Percentiles rank a stretch among this genome's conserved stretches.
Evolutionary conservation across 2,888 invertebrate genomes (phyloP).

Genomic region (Hipparchia sbordonii): DNA sequence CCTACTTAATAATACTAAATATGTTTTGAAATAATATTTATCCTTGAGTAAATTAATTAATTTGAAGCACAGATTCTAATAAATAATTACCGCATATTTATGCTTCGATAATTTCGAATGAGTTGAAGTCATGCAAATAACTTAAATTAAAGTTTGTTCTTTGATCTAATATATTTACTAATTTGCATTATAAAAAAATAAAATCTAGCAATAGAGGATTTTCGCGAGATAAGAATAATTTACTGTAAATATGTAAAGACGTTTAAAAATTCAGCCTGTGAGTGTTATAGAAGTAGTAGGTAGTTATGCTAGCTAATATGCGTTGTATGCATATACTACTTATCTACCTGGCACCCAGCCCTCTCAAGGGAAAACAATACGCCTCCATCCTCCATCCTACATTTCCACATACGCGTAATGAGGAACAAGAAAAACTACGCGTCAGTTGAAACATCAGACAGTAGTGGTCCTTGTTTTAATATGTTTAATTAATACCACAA

Average conservation of each 20-base stretch:
- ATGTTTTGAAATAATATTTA: too few relatives aligned
- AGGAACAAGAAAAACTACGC: constrained; percentile 38
- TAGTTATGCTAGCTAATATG: constrained; percentile 58
- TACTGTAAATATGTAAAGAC: not conserved
- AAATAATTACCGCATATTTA: too few relatives aligned
- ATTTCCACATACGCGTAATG: constrained; percentile 42
- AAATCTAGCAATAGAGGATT: too few relatives aligned
- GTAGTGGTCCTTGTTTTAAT: constrained; percentile 35
- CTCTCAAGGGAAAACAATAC: constrained; percentile 58
- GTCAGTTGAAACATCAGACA: constrained; percentile 38
- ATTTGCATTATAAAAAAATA: too few relatives aligned
- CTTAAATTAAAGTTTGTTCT: too few relatives aligned
- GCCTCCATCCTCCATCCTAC: constrained; percentile 42
- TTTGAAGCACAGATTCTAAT: too few relatives aligned
- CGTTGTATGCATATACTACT: constrained; percentile 67
- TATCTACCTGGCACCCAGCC: constrained; percentile 56
- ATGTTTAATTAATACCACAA: constrained; percentile 30
- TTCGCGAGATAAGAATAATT: too few relatives aligned
- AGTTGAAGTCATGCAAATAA: too few relatives aligned
- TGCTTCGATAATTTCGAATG: too few relatives aligned
- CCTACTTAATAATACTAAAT: too few relatives aligned
- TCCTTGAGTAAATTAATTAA: too few relatives aligned
- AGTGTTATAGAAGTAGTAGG: constrained; percentile 30
- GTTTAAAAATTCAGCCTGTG: constrained; percentile 5
- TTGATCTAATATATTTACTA: too few relatives aligned